Percentiles rank a stretch among this genome's conserved stretches.
phyloP scores from a whole-genome alignment of 2,888 invertebrate genomes.

The Cremastobaeus sp. region DNA sequence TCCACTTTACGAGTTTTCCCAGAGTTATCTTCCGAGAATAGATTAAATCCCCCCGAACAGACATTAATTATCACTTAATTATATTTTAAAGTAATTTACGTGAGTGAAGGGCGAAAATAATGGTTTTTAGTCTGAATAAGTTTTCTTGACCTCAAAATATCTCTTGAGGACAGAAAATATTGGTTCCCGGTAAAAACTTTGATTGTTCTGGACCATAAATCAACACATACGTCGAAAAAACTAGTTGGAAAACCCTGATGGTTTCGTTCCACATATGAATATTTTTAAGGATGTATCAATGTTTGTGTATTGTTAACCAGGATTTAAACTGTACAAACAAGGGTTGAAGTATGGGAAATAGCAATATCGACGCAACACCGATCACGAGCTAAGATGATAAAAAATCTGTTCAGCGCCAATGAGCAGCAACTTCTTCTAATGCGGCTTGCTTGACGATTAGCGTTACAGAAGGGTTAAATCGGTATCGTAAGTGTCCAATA shows the following conservation, averaged over 20 bases:
- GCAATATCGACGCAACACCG: constrained; percentile 58
- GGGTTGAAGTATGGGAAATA: constrained; percentile 36
- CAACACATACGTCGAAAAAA: too few relatives aligned
- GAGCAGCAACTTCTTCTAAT: constrained; percentile 64
- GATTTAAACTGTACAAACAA: constrained; percentile 37
- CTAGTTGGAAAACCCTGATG: background rate
- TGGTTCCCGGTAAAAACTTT: too few relatives aligned
- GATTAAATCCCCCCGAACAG: too few relatives aligned
- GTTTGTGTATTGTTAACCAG: constrained; percentile 50
- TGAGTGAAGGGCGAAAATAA: too few relatives aligned
- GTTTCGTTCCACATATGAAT: background rate
- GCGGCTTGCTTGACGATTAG: constrained; percentile 61
- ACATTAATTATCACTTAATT: too few relatives aligned
- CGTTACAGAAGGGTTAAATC: constrained; percentile 54
- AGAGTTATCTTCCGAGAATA: too few relatives aligned
- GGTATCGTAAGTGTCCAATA: constrained; percentile 62
- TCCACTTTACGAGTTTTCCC: too few relatives aligned
- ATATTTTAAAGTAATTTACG: too few relatives aligned
- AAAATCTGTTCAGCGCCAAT: constrained; percentile 60
- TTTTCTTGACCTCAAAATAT: too few relatives aligned
- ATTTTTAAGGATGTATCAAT: constrained; percentile 8
- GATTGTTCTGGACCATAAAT: too few relatives aligned
- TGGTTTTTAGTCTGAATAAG: too few relatives aligned
- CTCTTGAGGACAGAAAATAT: too few relatives aligned
- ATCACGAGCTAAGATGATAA: constrained; percentile 55